These are phyloP conservation scores for Valencia hispanica DNA, from an alignment of 2,797 vertebrate genomes.

Conservation along the genomic window DNA sequence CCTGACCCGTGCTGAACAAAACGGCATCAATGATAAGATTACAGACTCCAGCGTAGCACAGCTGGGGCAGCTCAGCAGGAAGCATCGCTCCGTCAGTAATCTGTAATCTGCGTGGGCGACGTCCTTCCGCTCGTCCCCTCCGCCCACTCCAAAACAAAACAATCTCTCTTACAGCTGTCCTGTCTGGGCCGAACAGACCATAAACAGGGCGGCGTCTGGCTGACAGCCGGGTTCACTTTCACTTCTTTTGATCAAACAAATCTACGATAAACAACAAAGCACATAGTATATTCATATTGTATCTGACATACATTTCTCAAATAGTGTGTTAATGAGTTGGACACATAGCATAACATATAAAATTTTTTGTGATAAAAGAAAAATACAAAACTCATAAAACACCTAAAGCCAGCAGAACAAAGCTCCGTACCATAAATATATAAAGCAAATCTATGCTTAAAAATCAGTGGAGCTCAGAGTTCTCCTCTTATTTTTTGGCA, in stretches of 20 bases:
- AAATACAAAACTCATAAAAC: slow-evolving; percentile 4
- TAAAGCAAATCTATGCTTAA: slow-evolving; percentile 46
- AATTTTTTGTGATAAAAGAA: slow-evolving; percentile 39
- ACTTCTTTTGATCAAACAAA: slow-evolving; percentile 22
- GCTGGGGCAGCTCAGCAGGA: slow-evolving; percentile 46
- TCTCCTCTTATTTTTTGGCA: slow-evolving; percentile 44
- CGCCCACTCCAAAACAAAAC: slow-evolving; percentile 24
- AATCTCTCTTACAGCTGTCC: slow-evolving; percentile 57
- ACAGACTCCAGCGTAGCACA: slow-evolving; percentile 56
- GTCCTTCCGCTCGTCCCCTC: slow-evolving; percentile 38
- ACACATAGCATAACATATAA: slow-evolving; percentile 37
- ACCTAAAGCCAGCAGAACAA: slow-evolving; percentile 42
- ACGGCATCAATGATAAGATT: slow-evolving; percentile 62
- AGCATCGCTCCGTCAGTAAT: slow-evolving; percentile 56
- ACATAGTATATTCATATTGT: slow-evolving; percentile 39
- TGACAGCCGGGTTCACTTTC: slow-evolving; percentile 16
- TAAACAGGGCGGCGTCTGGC: neutral
- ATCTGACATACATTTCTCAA: slow-evolving; percentile 41
- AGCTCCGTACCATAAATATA: slow-evolving; percentile 21
- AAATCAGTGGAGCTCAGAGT: slow-evolving; percentile 23
- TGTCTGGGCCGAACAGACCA: slow-evolving; percentile 29
- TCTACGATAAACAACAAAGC: slow-evolving; percentile 40
- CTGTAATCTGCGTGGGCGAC: slow-evolving; percentile 62
- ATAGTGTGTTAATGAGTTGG: slow-evolving; percentile 22
- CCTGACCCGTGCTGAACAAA: slow-evolving; percentile 32